Percentiles rank a stretch among this genome's conserved stretches.
Conservation (phyloP, 2,797 vertebrate species). For the Aphelocoma californica region DNA sequence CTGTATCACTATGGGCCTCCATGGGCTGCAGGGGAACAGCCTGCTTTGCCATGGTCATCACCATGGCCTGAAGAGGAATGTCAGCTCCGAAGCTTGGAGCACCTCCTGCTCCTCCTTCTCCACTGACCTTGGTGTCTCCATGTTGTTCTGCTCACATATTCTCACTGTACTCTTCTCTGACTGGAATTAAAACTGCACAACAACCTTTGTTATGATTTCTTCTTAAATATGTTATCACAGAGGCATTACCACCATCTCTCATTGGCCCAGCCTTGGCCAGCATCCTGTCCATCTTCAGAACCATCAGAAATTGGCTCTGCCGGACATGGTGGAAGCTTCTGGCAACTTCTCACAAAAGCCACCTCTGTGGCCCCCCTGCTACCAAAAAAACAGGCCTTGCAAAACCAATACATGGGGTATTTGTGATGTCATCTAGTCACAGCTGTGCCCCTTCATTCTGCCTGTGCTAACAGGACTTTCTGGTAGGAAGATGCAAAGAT, state of each 20-base stretch:
- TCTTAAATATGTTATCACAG: not conserved
- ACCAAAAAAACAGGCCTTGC: not conserved
- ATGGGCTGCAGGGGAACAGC: not conserved
- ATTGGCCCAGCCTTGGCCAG: not conserved
- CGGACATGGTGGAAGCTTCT: not conserved
- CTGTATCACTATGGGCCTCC: not conserved
- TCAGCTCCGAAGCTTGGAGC: fast-evolving
- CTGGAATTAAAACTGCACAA: not conserved
- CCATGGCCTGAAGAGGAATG: not conserved
- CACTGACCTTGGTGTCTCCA: not conserved
- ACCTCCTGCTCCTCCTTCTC: not conserved
- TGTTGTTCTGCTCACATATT: not conserved
- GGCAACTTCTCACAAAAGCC: not conserved
- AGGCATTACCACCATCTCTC: not conserved
- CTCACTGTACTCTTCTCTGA: not conserved
- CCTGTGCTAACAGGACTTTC: not conserved
- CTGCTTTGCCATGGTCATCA: not conserved
- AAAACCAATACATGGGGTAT: not conserved
- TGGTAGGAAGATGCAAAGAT: not conserved
- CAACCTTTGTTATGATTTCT: not conserved
- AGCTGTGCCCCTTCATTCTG: not conserved
- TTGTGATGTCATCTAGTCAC: not conserved
- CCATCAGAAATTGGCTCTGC: not conserved
- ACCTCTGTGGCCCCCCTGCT: not conserved
- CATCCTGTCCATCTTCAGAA: fast-evolving